Conservation (phyloP, 2,888 invertebrate genomes). For the Orgyia antiqua region DNA sequence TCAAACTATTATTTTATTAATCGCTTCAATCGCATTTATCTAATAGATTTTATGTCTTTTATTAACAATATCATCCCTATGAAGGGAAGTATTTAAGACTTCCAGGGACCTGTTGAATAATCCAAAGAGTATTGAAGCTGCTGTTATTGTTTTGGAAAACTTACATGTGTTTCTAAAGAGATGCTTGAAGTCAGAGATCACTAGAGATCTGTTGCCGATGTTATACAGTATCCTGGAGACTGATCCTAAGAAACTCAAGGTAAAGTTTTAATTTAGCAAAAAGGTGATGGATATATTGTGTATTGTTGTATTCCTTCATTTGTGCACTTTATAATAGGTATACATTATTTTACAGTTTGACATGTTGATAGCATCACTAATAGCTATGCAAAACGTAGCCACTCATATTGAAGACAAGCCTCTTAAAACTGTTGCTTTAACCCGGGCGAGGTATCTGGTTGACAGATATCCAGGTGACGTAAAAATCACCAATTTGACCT, state of each 20-base stretch:
- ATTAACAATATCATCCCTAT: too few relatives aligned
- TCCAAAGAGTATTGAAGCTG: constrained; percentile 90
- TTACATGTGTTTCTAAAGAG: constrained; percentile 93
- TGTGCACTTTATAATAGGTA: too few relatives aligned
- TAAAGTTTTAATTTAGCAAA: too few relatives aligned
- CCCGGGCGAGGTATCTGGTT: constrained; percentile 88
- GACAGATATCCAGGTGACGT: constrained; percentile 89
- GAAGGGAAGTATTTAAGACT: constrained; percentile 1
- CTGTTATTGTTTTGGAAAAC: constrained; percentile 92
- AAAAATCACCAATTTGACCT: constrained; percentile 87
- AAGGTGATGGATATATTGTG: too few relatives aligned
- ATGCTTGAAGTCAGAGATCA: constrained; percentile 87
- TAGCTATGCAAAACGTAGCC: constrained; percentile 90
- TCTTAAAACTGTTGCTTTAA: constrained; percentile 87
- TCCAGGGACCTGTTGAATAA: constrained; percentile 84
- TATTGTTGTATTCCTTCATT: too few relatives aligned
- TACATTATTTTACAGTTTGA: constrained; percentile 5
- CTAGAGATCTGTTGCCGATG: constrained; percentile 90
- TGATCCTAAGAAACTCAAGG: constrained; percentile 93
- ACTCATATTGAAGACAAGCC: constrained; percentile 90
- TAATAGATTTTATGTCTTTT: too few relatives aligned
- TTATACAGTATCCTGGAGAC: constrained; percentile 92
- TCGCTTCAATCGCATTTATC: too few relatives aligned
- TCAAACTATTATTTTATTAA: too few relatives aligned
- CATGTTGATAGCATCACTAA: constrained; percentile 90